phyloP scores from a whole-genome alignment of 2,888 invertebrate genomes.

The Ferdinandea cuprea region DNA sequence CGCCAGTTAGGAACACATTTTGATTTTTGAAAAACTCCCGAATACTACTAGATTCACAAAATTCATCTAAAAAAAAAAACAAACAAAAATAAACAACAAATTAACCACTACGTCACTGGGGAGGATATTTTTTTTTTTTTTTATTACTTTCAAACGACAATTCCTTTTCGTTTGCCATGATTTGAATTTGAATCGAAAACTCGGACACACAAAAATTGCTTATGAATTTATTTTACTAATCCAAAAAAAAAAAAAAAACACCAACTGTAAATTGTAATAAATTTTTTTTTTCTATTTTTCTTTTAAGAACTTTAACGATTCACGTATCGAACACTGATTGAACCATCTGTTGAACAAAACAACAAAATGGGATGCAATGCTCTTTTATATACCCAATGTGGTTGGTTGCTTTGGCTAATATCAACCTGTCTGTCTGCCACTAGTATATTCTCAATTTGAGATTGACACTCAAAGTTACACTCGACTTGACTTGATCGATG shows the following conservation, averaged over 20 bases:
- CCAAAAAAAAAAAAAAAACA: constrained; percentile 22
- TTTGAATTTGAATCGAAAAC: not conserved
- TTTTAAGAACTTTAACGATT: constrained; percentile 44
- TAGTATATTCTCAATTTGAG: constrained; percentile 37
- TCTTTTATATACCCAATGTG: constrained; percentile 65
- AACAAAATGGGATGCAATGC: constrained; percentile 68
- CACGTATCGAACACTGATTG: constrained; percentile 70
- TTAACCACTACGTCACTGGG: constrained; percentile 4
- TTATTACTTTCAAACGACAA: constrained; percentile 62
- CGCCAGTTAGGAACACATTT: constrained; percentile 86
- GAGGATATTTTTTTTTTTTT: not conserved
- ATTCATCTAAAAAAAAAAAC: constrained; percentile 58
- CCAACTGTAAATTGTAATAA: constrained; percentile 20
- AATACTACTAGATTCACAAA: constrained; percentile 79
- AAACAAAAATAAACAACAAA: not conserved
- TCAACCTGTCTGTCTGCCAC: constrained; percentile 46
- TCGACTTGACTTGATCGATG: constrained; percentile 55
- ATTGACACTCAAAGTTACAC: constrained; percentile 51
- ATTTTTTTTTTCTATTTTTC: constrained; percentile 20
- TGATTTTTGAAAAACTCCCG: constrained; percentile 86
- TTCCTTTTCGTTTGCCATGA: constrained; percentile 64
- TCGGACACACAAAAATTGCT: not conserved
- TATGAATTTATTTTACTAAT: constrained; percentile 13
- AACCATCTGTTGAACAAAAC: constrained; percentile 71
- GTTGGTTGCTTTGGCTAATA: constrained; percentile 64